Conservation (phyloP, 2,797 vertebrate genomes). For the Fistularia tabacaria region DNA sequence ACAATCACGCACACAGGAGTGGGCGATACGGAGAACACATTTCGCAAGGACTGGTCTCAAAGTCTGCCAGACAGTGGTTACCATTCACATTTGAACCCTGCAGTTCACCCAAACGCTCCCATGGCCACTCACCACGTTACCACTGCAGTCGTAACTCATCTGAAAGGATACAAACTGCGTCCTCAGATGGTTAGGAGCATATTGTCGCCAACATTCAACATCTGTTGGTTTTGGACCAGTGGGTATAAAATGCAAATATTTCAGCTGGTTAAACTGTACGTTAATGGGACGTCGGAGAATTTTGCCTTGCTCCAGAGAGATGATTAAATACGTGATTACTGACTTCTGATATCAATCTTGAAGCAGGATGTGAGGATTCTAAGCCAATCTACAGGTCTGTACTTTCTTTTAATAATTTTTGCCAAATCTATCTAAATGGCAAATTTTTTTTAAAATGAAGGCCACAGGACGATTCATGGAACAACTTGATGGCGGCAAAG, state of each 20-base stretch:
- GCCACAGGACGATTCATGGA: too few relatives aligned
- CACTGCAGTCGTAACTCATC: slow-evolving; percentile 30
- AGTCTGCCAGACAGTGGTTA: slow-evolving; percentile 51
- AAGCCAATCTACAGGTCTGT: too few relatives aligned
- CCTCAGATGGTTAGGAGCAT: slow-evolving; percentile 51
- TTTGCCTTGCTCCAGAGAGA: slow-evolving; percentile 23
- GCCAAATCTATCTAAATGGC: too few relatives aligned
- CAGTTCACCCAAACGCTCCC: slow-evolving; percentile 33
- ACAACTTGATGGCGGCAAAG: too few relatives aligned
- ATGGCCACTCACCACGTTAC: slow-evolving; percentile 16
- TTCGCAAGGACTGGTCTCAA: slow-evolving; percentile 22
- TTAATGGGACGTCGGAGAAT: slow-evolving; percentile 52
- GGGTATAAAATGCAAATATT: slow-evolving; percentile 54
- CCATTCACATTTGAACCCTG: slow-evolving; percentile 51
- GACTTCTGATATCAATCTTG: slow-evolving; percentile 23
- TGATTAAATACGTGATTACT: slow-evolving; percentile 41
- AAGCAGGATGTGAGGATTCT: too few relatives aligned
- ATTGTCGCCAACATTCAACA: slow-evolving; percentile 53
- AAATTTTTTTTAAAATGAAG: too few relatives aligned
- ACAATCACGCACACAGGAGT: slow-evolving; percentile 40
- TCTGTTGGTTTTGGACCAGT: slow-evolving; percentile 50
- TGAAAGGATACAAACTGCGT: slow-evolving; percentile 31
- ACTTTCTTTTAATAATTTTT: too few relatives aligned
- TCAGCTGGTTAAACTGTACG: slow-evolving; percentile 61
- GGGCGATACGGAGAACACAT: slow-evolving; percentile 31